Evolutionary conservation across 2,888 invertebrate species (phyloP).

Genomic region (Ametastegia equiseti): DNA sequence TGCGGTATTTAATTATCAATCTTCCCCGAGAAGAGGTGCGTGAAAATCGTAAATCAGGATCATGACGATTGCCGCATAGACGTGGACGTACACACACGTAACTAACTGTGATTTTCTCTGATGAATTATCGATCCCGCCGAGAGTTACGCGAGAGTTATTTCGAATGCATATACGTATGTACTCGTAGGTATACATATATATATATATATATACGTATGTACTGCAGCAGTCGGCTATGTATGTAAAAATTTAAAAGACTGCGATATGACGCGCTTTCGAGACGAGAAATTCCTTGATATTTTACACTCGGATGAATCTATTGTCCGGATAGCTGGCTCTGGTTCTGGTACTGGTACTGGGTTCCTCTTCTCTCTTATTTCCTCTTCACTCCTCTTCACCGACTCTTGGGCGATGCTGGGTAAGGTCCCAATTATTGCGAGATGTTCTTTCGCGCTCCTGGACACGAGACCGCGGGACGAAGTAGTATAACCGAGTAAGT

Average conservation of each 20-base stretch:
- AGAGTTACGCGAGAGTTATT: not conserved
- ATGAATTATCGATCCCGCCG: not conserved
- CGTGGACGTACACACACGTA: too few species aligned
- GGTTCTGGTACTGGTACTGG: too few species aligned
- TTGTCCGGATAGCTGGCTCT: conserved; percentile 64
- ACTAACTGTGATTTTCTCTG: not conserved
- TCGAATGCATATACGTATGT: too few species aligned
- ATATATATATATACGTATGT: not conserved
- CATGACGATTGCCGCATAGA: too few species aligned
- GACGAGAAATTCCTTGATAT: conserved; percentile 68
- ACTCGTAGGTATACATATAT: not conserved
- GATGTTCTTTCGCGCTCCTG: conserved; percentile 36
- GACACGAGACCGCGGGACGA: conserved; percentile 36
- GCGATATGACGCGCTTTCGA: conserved; percentile 54
- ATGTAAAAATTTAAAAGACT: conserved; percentile 39
- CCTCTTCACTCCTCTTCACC: not conserved
- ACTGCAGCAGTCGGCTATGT: not conserved
- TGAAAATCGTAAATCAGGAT: too few species aligned
- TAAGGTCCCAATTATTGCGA: conserved; percentile 73
- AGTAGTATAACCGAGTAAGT: too few species aligned
- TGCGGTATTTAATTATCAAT: too few species aligned
- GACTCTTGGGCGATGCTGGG: too few species aligned
- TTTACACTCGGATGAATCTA: conserved; percentile 73
- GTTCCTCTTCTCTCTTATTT: not conserved
- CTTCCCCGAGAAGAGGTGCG: too few species aligned